Evolutionary conservation across 2,888 invertebrate genomes (phyloP).

Genomic region (Drosophila lacicola): DNA sequence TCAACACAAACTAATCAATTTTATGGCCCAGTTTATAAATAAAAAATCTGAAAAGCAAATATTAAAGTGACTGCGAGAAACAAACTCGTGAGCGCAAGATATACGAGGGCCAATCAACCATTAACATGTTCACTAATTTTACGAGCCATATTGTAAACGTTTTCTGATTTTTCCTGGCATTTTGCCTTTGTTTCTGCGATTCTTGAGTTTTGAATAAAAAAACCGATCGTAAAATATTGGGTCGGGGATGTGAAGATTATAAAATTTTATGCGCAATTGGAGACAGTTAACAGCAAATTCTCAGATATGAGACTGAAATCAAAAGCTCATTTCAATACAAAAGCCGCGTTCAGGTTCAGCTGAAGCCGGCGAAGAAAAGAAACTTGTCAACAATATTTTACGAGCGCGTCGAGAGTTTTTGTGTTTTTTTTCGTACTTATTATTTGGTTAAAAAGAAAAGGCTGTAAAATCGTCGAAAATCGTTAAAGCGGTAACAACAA

Average conservation of each 20-base stretch:
- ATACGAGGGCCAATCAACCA: slow-evolving; percentile 76
- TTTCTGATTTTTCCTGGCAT: slow-evolving; percentile 36
- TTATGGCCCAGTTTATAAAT: slow-evolving; percentile 58
- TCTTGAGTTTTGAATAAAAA: slow-evolving; percentile 28
- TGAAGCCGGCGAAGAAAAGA: slow-evolving; percentile 42
- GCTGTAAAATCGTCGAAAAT: slow-evolving; percentile 51
- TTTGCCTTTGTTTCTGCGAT: slow-evolving; percentile 53
- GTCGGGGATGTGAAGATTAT: slow-evolving; percentile 61
- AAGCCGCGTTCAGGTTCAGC: slow-evolving; percentile 23
- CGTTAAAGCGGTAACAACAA: slow-evolving; percentile 48
- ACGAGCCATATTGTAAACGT: slow-evolving; percentile 71
- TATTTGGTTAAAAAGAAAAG: slow-evolving; percentile 36
- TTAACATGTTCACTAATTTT: slow-evolving; percentile 82
- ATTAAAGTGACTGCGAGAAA: slow-evolving; percentile 35
- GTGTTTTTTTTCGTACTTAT: slow-evolving; percentile 17
- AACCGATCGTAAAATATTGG: slow-evolving; percentile 46
- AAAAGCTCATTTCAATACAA: slow-evolving; percentile 78
- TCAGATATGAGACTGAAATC: slow-evolving; percentile 39
- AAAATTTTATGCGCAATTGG: slow-evolving; percentile 79
- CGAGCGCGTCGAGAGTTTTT: slow-evolving; percentile 60
- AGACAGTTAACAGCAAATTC: slow-evolving; percentile 80
- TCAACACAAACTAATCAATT: slow-evolving; percentile 75
- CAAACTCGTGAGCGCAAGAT: slow-evolving; percentile 51
- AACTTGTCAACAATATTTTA: slow-evolving; percentile 81
- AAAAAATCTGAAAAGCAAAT: slow-evolving; percentile 48